Percentiles rank a stretch among this genome's conserved stretches.
phyloP scores from a whole-genome alignment of 2,888 invertebrate genomes.

The Sepiola atlantica region DNA sequence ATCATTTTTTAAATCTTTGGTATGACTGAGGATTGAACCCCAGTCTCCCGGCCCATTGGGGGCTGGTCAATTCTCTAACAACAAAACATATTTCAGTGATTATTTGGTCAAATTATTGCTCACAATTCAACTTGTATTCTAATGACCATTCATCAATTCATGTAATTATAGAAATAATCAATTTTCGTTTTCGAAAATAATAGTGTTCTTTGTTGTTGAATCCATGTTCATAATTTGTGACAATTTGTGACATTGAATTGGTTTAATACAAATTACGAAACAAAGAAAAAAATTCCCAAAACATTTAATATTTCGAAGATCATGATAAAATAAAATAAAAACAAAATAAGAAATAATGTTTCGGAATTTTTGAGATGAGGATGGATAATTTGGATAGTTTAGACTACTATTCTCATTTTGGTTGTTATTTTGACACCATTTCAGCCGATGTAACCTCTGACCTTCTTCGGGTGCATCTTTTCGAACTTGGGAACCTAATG shows the following conservation, averaged over 20 bases:
- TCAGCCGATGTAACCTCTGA: too few relatives aligned
- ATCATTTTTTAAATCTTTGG: too few relatives aligned
- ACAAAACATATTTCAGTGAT: not conserved
- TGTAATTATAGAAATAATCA: not conserved
- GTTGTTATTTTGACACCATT: too few relatives aligned
- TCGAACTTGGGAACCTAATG: too few relatives aligned
- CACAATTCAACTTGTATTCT: not conserved
- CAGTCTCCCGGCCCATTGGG: too few relatives aligned
- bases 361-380: too few relatives aligned
- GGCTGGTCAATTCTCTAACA: not conserved
- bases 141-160: not conserved
- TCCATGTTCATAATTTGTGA: not conserved
- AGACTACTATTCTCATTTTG: too few relatives aligned
- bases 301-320: not conserved
- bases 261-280: not conserved
- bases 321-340: not conserved
- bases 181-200: not conserved
- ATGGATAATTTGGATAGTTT: too few relatives aligned
- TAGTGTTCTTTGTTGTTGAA: not conserved
- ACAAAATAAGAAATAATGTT: too few relatives aligned
- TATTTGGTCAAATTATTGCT: not conserved
- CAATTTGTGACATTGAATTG: not conserved
- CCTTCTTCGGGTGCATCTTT: too few relatives aligned
- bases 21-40: too few relatives aligned
- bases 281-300: not conserved